phyloP scores from a whole-genome alignment of 2,797 vertebrate species.

The Thaleichthys pacificus region DNA sequence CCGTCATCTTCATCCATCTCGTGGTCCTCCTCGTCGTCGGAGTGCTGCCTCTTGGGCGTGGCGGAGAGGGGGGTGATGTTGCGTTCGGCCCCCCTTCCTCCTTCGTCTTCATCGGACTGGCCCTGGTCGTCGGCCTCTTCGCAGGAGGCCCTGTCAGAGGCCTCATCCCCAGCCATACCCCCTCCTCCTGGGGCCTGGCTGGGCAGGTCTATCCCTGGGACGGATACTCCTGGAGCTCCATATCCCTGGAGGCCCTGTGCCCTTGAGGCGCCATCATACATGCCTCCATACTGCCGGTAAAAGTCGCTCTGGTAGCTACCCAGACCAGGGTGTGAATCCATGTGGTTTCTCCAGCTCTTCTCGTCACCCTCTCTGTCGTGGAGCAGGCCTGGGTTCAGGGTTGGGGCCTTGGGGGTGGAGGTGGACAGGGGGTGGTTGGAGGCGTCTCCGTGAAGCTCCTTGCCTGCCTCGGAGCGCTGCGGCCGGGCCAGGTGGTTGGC shows the following conservation, averaged over 20 bases:
- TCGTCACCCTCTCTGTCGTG: conserved; percentile 76
- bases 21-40: conserved; percentile 76
- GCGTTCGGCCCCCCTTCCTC: conserved; percentile 64
- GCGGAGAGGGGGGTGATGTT: conserved; percentile 47
- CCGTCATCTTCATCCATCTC: conserved; percentile 74
- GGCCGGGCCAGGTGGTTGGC: conserved; percentile 91
- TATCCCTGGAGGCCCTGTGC: conserved; percentile 78
- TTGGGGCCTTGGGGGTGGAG: conserved; percentile 70
- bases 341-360: conserved; percentile 86
- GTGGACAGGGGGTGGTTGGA: conserved; percentile 60
- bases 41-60: conserved; percentile 60
- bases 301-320: conserved; percentile 90
- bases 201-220: conserved; percentile 75
- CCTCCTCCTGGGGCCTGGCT: conserved; percentile 67
- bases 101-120: conserved; percentile 68
- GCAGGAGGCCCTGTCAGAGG: conserved; percentile 85
- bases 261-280: conserved; percentile 81
- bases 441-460: conserved; percentile 81
- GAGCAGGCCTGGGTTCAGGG: conserved; percentile 65
- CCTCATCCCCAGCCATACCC: conserved; percentile 64
- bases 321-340: conserved; percentile 80
- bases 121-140: conserved; percentile 84
- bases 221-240: conserved; percentile 59
- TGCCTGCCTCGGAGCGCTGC: conserved; percentile 69
- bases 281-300: conserved; percentile 89